These are phyloP conservation scores for Melanerpes aurifrons DNA, from an alignment of 2,113 vertebrate species.

Conservation along the genomic window DNA sequence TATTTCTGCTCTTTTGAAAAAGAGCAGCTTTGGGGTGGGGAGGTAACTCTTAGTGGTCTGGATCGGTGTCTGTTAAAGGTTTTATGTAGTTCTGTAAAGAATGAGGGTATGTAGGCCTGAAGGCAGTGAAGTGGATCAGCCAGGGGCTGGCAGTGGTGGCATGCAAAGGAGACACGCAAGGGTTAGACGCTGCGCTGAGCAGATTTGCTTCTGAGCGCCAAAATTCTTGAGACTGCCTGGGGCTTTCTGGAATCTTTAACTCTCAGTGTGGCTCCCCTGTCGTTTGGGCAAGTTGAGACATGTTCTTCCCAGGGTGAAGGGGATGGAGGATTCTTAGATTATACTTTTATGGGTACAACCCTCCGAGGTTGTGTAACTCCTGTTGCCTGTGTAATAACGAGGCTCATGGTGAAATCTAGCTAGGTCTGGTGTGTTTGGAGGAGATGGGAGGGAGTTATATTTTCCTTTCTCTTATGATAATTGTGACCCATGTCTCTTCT, in stretches of 20 bases:
- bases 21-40: not conserved
- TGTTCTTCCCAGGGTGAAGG: not conserved
- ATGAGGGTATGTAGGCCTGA: accelerated
- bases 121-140: no score
- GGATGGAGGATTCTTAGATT: not conserved
- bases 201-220: not conserved
- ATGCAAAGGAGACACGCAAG: accelerated
- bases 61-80: not conserved
- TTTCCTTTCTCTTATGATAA: slow-evolving; percentile 45
- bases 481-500: slow-evolving; percentile 66
- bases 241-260: not conserved
- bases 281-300: not conserved
- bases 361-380: accelerated
- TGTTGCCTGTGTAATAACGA: not conserved
- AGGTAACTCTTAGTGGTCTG: accelerated
- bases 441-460: slow-evolving; percentile 60
- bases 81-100: accelerated
- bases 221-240: not conserved
- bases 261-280: accelerated
- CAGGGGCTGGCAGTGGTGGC: accelerated
- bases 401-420: not conserved
- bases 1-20: accelerated
- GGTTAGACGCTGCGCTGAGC: not conserved
- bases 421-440: slow-evolving; percentile 67
- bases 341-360: accelerated